Conservation (phyloP, 2,888 invertebrate genomes). For the Spisula solida region DNA sequence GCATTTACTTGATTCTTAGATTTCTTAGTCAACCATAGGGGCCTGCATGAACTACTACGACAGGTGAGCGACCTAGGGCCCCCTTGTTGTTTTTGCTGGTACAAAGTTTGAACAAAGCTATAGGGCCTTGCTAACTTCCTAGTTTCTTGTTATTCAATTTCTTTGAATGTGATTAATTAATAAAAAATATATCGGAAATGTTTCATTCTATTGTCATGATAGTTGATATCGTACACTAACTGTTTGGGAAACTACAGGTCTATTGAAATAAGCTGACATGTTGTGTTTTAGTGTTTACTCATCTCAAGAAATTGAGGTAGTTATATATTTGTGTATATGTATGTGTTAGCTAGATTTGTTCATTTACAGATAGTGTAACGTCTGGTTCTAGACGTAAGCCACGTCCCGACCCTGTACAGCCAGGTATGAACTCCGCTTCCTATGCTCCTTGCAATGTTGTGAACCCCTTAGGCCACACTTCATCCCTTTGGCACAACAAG, state of each 20-base stretch:
- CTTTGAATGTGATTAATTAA: no score
- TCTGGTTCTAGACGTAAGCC: conserved; percentile 39
- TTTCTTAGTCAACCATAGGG: no score
- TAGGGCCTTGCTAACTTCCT: no score
- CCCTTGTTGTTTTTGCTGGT: no score
- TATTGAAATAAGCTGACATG: not conserved
- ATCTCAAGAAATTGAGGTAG: not conserved
- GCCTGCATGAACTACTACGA: no score
- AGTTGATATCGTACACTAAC: not conserved
- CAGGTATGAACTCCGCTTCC: conserved; percentile 44
- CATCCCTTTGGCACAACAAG: no score
- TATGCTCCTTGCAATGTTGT: conserved; percentile 16
- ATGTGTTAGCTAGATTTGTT: conserved; percentile 47
- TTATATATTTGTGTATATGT: conserved; percentile 30
- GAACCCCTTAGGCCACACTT: not conserved
- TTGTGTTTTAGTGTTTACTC: not conserved
- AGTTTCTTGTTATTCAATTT: no score
- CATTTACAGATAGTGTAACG: conserved; percentile 48
- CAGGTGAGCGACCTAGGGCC: no score
- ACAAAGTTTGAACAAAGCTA: no score
- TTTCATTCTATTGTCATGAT: not conserved
- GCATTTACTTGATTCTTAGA: no score
- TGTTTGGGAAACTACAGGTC: not conserved
- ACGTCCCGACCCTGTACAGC: conserved; percentile 33
- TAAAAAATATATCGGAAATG: no score